A percentile compares a stretch with the other conserved stretches of the same genome.
phyloP scores from a whole-genome alignment of 1,140 invertebrate genomes.

The Solenopsis invicta region DNA sequence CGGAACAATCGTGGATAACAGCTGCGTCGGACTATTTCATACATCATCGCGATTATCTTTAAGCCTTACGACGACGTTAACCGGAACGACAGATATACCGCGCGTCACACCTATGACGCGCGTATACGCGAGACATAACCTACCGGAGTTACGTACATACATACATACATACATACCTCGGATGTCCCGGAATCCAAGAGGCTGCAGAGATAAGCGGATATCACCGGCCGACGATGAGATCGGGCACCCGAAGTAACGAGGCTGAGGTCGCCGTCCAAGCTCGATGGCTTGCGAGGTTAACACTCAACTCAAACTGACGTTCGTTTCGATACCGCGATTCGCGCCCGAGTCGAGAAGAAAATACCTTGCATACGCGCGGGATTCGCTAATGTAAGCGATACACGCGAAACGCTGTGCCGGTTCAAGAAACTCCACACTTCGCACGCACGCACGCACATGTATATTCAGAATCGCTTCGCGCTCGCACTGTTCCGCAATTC shows the following conservation, averaged over 20 bases:
- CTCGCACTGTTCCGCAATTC: too few relatives aligned
- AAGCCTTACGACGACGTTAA: constrained; percentile 26
- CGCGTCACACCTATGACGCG: constrained; percentile 7
- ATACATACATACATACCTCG: background rate
- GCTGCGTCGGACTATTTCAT: constrained; percentile 18
- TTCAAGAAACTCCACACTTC: too few relatives aligned
- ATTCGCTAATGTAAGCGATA: too few relatives aligned
- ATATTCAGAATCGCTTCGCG: background rate
- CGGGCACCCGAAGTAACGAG: background rate
- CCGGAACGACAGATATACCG: background rate
- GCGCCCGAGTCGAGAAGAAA: too few relatives aligned
- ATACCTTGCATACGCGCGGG: too few relatives aligned
- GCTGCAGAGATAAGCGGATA: constrained; percentile 31
- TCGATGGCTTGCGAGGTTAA: too few relatives aligned
- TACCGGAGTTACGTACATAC: background rate
- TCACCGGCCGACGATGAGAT: background rate
- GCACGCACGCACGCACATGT: too few relatives aligned
- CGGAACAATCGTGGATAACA: background rate
- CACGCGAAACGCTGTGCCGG: too few relatives aligned
- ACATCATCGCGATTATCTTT: constrained; percentile 50
- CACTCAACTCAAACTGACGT: too few relatives aligned
- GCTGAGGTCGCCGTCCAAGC: background rate
- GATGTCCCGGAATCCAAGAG: background rate
- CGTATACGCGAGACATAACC: constrained; percentile 9
- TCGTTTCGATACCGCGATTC: too few relatives aligned